Percentiles rank a stretch among this genome's conserved stretches.
Conservation (phyloP, 1,140 invertebrate species). For the Stegodyphus dumicola region DNA sequence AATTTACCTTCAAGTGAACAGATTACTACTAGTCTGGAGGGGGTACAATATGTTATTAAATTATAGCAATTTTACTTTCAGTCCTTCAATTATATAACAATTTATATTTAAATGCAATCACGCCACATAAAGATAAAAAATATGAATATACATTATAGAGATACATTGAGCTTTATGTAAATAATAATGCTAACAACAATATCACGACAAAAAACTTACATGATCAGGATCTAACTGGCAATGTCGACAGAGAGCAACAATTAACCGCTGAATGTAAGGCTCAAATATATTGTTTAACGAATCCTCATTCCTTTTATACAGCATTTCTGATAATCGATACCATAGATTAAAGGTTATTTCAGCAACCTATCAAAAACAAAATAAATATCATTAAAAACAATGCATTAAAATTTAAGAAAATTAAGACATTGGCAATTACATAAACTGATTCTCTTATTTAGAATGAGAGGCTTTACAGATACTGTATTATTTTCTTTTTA, state of each 20-base stretch:
- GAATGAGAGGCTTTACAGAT: too few relatives aligned
- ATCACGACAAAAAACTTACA: constrained; percentile 71
- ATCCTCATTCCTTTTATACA: constrained; percentile 89
- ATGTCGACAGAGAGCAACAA: constrained; percentile 84
- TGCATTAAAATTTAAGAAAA: not conserved
- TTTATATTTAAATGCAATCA: too few relatives aligned
- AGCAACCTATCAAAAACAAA: constrained; percentile 77
- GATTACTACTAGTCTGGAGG: too few relatives aligned
- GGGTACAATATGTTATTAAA: too few relatives aligned
- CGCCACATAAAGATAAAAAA: too few relatives aligned
- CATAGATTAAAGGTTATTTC: constrained; percentile 98
- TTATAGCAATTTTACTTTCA: too few relatives aligned
- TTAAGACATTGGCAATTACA: not conserved
- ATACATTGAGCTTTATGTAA: too few relatives aligned
- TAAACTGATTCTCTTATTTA: not conserved
- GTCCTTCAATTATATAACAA: too few relatives aligned
- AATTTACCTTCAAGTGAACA: too few relatives aligned
- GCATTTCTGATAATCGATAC: constrained; percentile 93
- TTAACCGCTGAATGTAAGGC: constrained; percentile 90
- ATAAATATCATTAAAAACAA: not conserved
- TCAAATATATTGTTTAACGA: constrained; percentile 82
- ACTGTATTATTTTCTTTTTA: too few relatives aligned
- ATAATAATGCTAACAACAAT: too few relatives aligned
- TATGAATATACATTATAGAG: too few relatives aligned
- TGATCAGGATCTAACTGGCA: constrained; percentile 92